Conservation (phyloP, 2,888 invertebrate genomes). For the Rotaria sp. region DNA sequence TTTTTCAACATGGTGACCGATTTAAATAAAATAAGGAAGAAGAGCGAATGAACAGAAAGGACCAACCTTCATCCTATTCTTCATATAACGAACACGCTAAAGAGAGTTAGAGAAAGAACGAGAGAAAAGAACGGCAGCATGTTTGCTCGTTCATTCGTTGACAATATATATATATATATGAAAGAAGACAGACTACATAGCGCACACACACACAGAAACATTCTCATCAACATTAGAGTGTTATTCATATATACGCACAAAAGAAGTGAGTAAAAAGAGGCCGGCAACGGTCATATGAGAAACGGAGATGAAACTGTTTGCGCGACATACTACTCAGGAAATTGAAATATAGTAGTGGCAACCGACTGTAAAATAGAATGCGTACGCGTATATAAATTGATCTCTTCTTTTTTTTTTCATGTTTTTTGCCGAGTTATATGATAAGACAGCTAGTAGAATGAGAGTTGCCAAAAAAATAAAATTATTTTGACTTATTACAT, state of each 20-base stretch:
- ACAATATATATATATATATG: not conserved
- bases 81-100: not conserved
- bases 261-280: slow-evolving; percentile 6
- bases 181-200: not conserved
- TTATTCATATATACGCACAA: not conserved
- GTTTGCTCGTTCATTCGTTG: not conserved
- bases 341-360: slow-evolving; percentile 1
- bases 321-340: slow-evolving; percentile 3
- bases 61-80: not conserved
- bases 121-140: slow-evolving; percentile 4
- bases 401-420: not conserved
- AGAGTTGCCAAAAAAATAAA: not conserved
- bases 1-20: not conserved
- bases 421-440: not conserved
- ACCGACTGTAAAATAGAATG: not conserved
- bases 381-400: not conserved
- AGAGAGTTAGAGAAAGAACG: not conserved
- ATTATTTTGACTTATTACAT: not conserved
- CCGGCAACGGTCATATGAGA: not conserved
- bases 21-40: not conserved
- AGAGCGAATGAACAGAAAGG: not conserved
- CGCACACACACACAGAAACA: not conserved
- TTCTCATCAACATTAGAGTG: not conserved
- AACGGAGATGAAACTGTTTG: not conserved
- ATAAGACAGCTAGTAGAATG: not conserved